Percentiles rank a stretch among this genome's conserved stretches.
Conservation (phyloP, 2,888 invertebrate genomes). For the Empis stercorea region DNA sequence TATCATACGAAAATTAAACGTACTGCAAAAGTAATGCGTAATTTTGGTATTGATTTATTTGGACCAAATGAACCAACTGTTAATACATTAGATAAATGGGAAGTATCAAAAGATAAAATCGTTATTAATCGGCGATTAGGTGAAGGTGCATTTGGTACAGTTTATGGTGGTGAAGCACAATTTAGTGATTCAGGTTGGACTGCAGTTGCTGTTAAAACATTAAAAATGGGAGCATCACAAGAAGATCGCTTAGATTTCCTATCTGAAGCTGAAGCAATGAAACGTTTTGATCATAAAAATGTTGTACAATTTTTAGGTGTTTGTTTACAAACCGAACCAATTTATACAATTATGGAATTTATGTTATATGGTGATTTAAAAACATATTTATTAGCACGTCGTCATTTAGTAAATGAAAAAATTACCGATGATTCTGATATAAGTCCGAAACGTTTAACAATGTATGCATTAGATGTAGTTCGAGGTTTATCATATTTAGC, state of each 20-base stretch:
- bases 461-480: conserved; percentile 80
- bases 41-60: conserved; percentile 51
- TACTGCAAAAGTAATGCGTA: conserved; percentile 56
- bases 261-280: conserved; percentile 90
- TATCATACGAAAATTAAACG: conserved; percentile 54
- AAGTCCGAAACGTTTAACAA: conserved; percentile 63
- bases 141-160: conserved; percentile 86
- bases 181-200: conserved; percentile 58
- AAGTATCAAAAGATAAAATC: conserved; percentile 68
- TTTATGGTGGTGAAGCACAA: conserved; percentile 73
- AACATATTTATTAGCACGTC: conserved; percentile 71
- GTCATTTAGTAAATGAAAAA: conserved; percentile 61
- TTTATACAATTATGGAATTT: conserved; percentile 87
- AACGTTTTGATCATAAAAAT: conserved; percentile 80
- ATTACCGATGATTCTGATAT: conserved; percentile 56
- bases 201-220: conserved; percentile 78
- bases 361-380: conserved; percentile 88
- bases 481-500: conserved; percentile 75
- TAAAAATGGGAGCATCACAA: conserved; percentile 67
- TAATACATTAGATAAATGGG: conserved; percentile 69
- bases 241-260: conserved; percentile 85
- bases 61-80: conserved; percentile 36
- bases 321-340: conserved; percentile 74
- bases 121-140: conserved; percentile 76
- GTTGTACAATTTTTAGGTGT: conserved; percentile 76